Conservation (phyloP, 2,888 invertebrate genomes). For the Morpho achilles region DNA sequence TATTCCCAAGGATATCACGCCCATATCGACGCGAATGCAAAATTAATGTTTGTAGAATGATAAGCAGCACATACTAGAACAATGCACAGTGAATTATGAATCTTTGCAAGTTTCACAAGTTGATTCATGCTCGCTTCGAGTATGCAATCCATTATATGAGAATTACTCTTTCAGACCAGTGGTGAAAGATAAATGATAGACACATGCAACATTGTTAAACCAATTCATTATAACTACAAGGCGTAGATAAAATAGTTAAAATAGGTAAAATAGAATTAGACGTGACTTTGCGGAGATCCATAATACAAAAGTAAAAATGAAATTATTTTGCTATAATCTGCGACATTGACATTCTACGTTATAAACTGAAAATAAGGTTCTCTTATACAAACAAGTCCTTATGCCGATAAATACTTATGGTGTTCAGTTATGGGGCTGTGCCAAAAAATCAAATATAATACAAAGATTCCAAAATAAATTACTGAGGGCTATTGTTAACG, state of each 20-base stretch:
- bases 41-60: slow-evolving; percentile 28
- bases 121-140: slow-evolving; percentile 17
- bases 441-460: too few species aligned
- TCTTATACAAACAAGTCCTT: too few species aligned
- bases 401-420: not conserved
- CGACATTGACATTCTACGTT: too few species aligned
- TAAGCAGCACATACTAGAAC: slow-evolving; percentile 17
- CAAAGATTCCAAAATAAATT: too few species aligned
- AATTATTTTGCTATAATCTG: too few species aligned
- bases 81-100: slow-evolving; percentile 21
- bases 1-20: slow-evolving; percentile 17
- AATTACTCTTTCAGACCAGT: not conserved
- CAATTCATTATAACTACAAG: too few species aligned
- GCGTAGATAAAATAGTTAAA: not conserved
- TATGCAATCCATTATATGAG: slow-evolving; percentile 6
- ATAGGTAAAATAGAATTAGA: not conserved
- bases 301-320: too few species aligned
- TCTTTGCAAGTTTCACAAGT: slow-evolving; percentile 16
- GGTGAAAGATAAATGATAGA: too few species aligned
- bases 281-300: too few species aligned
- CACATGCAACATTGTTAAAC: too few species aligned
- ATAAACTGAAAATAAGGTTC: too few species aligned
- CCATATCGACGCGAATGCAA: slow-evolving; percentile 23
- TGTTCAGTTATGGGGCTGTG: not conserved
- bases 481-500: too few species aligned